phyloP scores from a whole-genome alignment of 1,140 invertebrate genomes.

The Neotoxoptera formosana region DNA sequence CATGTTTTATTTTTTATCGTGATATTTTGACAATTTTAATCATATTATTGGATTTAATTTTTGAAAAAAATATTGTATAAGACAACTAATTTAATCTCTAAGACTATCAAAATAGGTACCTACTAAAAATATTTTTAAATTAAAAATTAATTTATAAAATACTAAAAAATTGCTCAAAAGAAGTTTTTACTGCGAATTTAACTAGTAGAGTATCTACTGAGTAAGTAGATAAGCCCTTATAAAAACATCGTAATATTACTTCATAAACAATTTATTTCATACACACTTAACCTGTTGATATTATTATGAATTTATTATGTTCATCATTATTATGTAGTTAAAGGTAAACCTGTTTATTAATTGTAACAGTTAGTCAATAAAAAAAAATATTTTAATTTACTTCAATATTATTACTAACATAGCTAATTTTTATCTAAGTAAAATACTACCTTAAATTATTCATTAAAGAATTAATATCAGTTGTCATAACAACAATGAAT shows the following conservation, averaged over 20 bases:
- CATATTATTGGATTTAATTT: background rate
- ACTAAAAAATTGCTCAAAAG: background rate
- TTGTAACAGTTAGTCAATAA: background rate
- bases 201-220: too few relatives aligned
- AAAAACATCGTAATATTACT: too few relatives aligned
- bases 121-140: too few relatives aligned
- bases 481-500: conserved; percentile 14
- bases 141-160: background rate
- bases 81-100: too few relatives aligned
- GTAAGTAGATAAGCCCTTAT: too few relatives aligned
- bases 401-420: background rate
- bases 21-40: too few relatives aligned
- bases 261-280: background rate
- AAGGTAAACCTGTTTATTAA: background rate
- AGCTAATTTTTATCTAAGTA: background rate
- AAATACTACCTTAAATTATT: background rate
- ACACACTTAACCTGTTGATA: background rate
- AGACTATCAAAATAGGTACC: too few relatives aligned
- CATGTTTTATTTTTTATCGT: background rate
- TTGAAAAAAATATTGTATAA: background rate
- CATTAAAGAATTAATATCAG: background rate
- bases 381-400: background rate
- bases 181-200: too few relatives aligned
- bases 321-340: background rate
- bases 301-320: background rate